Evolutionary conservation across 2,888 invertebrate species (phyloP).

Genomic region (Chydorus sphaericus): DNA sequence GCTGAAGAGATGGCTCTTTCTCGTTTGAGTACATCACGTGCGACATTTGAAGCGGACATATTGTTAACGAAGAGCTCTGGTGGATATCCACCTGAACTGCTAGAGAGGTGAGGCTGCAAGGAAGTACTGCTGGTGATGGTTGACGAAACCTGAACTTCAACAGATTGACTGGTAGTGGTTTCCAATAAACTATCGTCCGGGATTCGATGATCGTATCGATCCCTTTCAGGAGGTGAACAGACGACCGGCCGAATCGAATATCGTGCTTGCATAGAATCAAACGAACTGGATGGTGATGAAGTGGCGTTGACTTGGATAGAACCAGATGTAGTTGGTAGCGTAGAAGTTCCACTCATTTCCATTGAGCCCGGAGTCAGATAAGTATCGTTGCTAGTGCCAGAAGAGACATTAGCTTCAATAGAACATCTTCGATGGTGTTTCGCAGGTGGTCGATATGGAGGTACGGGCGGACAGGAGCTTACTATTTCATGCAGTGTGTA

Average conservation of each 20-base stretch:
- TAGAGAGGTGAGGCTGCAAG: neutral
- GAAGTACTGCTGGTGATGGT: neutral
- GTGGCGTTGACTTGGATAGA: slow-evolving; percentile 11
- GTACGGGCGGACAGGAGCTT: neutral
- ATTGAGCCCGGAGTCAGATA: slow-evolving; percentile 1
- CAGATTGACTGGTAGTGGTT: neutral
- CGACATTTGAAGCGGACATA: neutral
- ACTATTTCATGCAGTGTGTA: neutral
- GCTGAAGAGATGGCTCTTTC: neutral
- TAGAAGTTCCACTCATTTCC: slow-evolving; percentile 10
- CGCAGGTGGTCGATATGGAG: neutral
- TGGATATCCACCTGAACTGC: neutral
- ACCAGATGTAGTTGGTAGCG: neutral
- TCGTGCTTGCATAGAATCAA: slow-evolving; percentile 9
- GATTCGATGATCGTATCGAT: neutral
- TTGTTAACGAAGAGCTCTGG: neutral
- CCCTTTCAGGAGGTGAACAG: neutral
- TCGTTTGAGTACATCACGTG: neutral
- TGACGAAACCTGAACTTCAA: slow-evolving; percentile 1
- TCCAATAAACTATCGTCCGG: neutral
- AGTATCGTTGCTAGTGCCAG: neutral
- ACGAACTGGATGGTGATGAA: slow-evolving; percentile 3
- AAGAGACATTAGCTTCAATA: slow-evolving; percentile 10
- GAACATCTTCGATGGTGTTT: slow-evolving; percentile 2
- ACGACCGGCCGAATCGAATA: neutral